Evolutionary conservation across 2,113 vertebrate species (phyloP), one percentile per base, ranked within the genome.

Genomic region (Cairina moschata): DNA sequence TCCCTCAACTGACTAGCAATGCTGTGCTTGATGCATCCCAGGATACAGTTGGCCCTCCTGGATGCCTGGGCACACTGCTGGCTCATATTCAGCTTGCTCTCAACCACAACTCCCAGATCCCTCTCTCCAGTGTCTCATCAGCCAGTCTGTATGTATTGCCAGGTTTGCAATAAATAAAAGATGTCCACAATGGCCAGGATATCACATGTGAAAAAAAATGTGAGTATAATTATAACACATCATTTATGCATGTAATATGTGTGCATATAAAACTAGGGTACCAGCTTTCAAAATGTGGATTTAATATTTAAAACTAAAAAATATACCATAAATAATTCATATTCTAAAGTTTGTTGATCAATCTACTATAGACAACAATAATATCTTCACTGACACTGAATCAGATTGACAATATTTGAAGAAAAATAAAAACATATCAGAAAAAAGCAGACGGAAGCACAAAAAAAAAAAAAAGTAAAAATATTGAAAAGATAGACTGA

Each of bases 151-250:
- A 40, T 13, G 40, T 40, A 40, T 40, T 40, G 40, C 40, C 40
- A 40, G 40, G 40, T 40, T 40, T 40, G 40, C 40, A 40, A 40
- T 40, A 40, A 40, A 40, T 40, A 40, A 40, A 40, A 40, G 52
- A 91, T 56, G 17, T 8, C 21, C 32, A 34, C 29, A 62, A 54
- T 0, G 1, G 46, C 13, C 54, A 83, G 52, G 18, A 76, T 29
- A 80, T 14, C 20, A 63, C 15, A 74, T 42, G 15, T 54, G 29
- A 6, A 91, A 42, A 1, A 3, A 1, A 0, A 54, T 3, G 17
- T 56, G 20, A 78, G 7, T 38, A 0, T 38, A 86, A 74, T 15
- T 14, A 67, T 16, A 9, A 2, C 1, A 17, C 9, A 58, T 40
- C 5, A 85, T 23, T 44, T 4, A 29, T 22, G 38, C 10, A 4